Base-by-base conservation (phyloP, 2,888 invertebrate genomes). In the Tenthredo distinguenda region DNA sequence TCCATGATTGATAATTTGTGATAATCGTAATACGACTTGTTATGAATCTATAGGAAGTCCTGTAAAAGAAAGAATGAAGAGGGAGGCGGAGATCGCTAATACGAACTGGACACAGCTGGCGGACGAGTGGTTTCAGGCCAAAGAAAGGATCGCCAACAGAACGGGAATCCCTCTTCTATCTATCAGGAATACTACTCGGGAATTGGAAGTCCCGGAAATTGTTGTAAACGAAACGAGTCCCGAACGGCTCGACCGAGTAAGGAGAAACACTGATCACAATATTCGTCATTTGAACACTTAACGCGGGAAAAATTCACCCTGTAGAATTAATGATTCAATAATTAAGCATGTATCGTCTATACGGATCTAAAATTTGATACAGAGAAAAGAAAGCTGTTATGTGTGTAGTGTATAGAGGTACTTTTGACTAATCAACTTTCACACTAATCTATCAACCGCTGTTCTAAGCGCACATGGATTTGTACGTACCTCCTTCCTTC, bases 91-190 rank as follows among this genome's bases (percentile, higher is more conserved):
- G 83, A 88, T 91, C 47, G 89, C 88, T 18, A 87, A 88, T 74
- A 91, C 89, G 31, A 92, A 93, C 85, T 93, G 92, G 93, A 92
- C 92, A 6, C 88, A 88, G 76, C 88, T 93, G 77, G 91, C 91
- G 62, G 92, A 92, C 81, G 91, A 92, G 88, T 93, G 93, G 93
- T 86, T 92, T 10, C 86, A 87, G 84, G 90, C 90, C 4, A 91
- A 88, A 86, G 88, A 87, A n/a, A 89, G 87, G 7, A 87, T 89
- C 18, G 87, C 87, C 26, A 90, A 90, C 77, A 87, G 85, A 26
- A 87, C 90, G 47, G 90, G 90, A 12, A 89, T 91, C 15, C 90
- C 92, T 15, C 47, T 92, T n/a, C 85, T 92, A 47, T 91, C 91
- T 15, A 88, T 88, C 12, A 89, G 72, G 2, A 89, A 90, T 7